A percentile compares a stretch with the other conserved stretches of the same genome.
Evolutionary conservation across 64 coral and sea anemone species (phyloP).

Genomic region (Actinia tenebrosa): DNA sequence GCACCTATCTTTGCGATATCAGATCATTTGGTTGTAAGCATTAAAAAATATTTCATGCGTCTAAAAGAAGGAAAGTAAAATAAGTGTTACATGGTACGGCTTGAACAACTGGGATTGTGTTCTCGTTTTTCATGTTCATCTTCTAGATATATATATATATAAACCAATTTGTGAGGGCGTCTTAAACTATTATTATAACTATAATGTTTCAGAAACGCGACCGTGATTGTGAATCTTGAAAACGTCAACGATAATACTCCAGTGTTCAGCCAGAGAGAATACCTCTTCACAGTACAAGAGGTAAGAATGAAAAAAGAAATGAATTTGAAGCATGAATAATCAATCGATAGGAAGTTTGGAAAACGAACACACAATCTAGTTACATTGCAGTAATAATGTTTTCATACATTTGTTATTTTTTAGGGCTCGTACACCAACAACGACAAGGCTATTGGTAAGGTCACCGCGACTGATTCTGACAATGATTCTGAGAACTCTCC

Average conservation of each 20-base stretch:
- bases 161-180: not conserved
- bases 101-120: no score
- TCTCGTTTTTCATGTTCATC: no score
- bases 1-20: no score
- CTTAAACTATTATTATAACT: no score
- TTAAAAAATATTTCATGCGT: no score
- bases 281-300: constrained; percentile 66
- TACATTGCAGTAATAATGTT: not conserved
- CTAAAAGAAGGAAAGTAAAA: no score
- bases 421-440: constrained; percentile 63
- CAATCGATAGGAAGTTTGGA: not conserved
- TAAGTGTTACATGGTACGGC: no score
- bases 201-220: constrained; percentile 54
- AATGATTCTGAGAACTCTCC: constrained; percentile 44
- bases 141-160: not conserved
- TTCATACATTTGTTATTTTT: not conserved
- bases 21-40: no score
- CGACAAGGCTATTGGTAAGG: constrained; percentile 55
- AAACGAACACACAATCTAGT: not conserved
- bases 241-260: constrained; percentile 92
- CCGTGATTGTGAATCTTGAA: constrained; percentile 67
- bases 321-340: not conserved
- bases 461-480: constrained; percentile 70
- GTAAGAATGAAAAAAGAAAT: constrained; percentile 22
- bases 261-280: constrained; percentile 54